phyloP scores from a whole-genome alignment of 2,797 vertebrate genomes.

The Trichosurus vulpecula region DNA sequence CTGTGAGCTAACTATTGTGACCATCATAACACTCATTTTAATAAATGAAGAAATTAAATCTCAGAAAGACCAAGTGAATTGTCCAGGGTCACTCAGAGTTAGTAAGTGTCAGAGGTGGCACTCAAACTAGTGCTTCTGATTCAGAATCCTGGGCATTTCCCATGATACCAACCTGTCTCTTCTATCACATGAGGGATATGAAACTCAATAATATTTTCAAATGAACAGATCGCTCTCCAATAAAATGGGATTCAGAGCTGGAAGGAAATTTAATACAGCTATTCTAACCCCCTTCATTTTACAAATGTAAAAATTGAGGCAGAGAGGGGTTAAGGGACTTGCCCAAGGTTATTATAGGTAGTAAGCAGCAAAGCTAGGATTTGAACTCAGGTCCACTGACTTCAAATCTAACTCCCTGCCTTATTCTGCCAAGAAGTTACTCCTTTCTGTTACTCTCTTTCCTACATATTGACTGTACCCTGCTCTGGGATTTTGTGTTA shows the following conservation, averaged over 20 bases:
- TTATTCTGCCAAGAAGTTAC: not conserved
- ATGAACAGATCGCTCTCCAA: not conserved
- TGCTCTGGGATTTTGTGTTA: not conserved
- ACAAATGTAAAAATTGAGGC: not conserved
- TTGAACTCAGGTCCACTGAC: not conserved
- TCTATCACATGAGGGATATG: not conserved
- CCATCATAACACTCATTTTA: not conserved
- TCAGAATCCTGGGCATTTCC: not conserved
- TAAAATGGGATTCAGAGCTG: not conserved
- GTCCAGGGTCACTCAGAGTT: not conserved
- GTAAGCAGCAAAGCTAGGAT: not conserved
- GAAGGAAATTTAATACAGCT: not conserved
- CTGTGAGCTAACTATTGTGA: not conserved
- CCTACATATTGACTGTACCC: not conserved
- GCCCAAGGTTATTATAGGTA: not conserved
- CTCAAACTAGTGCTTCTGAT: not conserved
- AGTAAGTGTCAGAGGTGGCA: not conserved
- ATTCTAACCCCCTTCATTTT: not conserved
- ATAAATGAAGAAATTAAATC: not conserved
- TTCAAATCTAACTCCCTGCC: not conserved
- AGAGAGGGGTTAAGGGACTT: not conserved
- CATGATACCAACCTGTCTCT: not conserved
- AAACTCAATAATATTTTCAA: not conserved
- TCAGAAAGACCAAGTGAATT: not conserved
- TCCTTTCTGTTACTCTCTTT: not conserved